A percentile compares a stretch with the other conserved stretches of the same genome.
Conservation (phyloP, 2,797 vertebrate genomes). For the Masticophis lateralis region DNA sequence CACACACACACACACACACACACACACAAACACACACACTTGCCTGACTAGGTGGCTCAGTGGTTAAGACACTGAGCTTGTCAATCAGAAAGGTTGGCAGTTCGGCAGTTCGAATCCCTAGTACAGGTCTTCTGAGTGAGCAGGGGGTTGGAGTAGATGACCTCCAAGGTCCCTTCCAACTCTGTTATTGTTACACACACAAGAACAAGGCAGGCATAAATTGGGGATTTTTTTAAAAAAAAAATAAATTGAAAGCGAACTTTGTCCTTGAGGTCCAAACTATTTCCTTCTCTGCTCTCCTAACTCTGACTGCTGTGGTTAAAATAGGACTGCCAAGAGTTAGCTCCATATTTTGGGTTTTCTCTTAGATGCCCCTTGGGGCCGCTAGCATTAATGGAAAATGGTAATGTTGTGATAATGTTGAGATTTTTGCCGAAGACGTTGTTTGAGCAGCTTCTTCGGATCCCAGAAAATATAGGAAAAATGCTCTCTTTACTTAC, state of each 20-base stretch:
- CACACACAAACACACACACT: neutral
- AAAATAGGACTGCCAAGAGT: neutral
- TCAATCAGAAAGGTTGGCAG: no score
- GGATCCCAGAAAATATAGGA: neutral
- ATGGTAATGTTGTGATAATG: neutral
- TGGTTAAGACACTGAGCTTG: no score
- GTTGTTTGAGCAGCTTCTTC: neutral
- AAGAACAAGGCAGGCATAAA: neutral
- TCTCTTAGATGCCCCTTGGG: no score
- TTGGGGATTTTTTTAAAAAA: neutral
- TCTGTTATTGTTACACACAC: neutral
- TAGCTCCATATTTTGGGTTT: neutral
- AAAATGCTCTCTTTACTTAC: neutral
- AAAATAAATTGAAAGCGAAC: neutral
- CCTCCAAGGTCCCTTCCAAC: no score
- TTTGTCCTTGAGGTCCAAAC: neutral
- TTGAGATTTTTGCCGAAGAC: neutral
- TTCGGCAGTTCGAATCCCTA: no score
- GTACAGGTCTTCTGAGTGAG: no score
- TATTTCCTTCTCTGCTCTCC: neutral
- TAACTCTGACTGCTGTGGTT: neutral
- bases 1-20: neutral
- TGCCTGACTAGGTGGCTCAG: no score
- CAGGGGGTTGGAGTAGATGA: no score
- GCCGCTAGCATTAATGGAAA: neutral